Percentiles rank a stretch among this genome's conserved stretches.
These are phyloP conservation scores for Troides helena DNA, from an alignment of 2,888 invertebrate species.

Conservation along the genomic window DNA sequence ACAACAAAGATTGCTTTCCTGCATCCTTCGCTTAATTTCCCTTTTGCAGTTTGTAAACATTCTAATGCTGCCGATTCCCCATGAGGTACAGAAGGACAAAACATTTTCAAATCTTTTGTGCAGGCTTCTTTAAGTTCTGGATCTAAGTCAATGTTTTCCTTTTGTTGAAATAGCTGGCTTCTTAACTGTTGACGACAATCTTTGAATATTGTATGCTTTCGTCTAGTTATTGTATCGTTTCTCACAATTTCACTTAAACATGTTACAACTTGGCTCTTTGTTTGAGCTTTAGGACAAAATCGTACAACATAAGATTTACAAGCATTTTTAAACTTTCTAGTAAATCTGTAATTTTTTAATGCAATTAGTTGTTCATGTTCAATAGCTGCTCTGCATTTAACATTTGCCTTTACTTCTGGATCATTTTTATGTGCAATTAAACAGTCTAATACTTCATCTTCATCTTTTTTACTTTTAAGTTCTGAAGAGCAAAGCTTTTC, in stretches of 20 bases:
- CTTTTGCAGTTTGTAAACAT: conserved; percentile 85
- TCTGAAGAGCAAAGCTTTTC: conserved; percentile 87
- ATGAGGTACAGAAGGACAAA: conserved; percentile 84
- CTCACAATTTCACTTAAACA: conserved; percentile 95
- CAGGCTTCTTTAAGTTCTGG: conserved; percentile 92
- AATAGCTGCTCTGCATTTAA: conserved; percentile 94
- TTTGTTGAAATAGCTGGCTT: conserved; percentile 94
- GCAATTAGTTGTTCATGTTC: conserved; percentile 98
- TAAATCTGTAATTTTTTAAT: conserved; percentile 95
- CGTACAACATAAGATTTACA: conserved; percentile 90
- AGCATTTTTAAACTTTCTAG: conserved; percentile 95
- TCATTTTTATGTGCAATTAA: conserved; percentile 95
- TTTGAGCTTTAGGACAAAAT: conserved; percentile 84
- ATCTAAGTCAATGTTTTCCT: conserved; percentile 93
- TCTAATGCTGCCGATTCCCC: conserved; percentile 88
- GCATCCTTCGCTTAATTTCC: conserved; percentile 84
- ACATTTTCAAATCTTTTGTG: conserved; percentile 85
- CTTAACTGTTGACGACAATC: conserved; percentile 95
- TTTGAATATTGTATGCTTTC: conserved; percentile 89
- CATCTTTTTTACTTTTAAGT: conserved; percentile 85
- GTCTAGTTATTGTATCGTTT: conserved; percentile 90
- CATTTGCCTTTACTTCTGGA: conserved; percentile 86
- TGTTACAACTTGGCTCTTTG: conserved; percentile 88
- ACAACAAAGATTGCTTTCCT: conserved; percentile 91
- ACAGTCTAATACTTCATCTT: conserved; percentile 96